Conservation (phyloP, 2,797 vertebrate species). For the Sorex maritimensis region DNA sequence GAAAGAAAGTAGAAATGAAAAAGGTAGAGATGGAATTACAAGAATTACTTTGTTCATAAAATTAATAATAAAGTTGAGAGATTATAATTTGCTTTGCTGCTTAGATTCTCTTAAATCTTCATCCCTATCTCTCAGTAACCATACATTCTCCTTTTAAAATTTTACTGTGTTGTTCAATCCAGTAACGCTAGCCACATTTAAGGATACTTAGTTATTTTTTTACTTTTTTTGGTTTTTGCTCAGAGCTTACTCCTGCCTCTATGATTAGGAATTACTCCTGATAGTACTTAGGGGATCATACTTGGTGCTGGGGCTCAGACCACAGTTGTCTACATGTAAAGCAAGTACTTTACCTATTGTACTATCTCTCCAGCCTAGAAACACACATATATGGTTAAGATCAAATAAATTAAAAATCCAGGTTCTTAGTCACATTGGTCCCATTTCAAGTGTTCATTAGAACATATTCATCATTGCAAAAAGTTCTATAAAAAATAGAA, state of each 20-base stretch:
- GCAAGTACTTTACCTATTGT: too few relatives aligned
- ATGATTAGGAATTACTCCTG: too few relatives aligned
- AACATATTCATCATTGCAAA: not conserved
- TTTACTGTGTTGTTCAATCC: not conserved
- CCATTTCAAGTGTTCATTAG: conserved; percentile 23
- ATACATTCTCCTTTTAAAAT: conserved; percentile 57
- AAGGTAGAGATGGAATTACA: too few relatives aligned
- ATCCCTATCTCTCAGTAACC: conserved; percentile 28
- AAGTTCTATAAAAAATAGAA: not conserved
- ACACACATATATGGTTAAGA: not conserved
- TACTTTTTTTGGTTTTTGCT: too few relatives aligned
- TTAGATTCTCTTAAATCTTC: not conserved
- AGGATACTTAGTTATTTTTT: not conserved
- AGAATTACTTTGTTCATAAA: too few relatives aligned
- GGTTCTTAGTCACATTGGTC: not conserved
- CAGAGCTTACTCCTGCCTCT: too few relatives aligned
- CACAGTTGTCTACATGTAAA: too few relatives aligned
- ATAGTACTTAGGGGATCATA: too few relatives aligned
- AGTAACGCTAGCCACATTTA: conserved; percentile 6
- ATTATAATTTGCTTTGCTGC: conserved; percentile 2
- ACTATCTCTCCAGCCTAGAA: not conserved
- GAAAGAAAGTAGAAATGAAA: not conserved
- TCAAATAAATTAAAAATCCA: conserved; percentile 45
- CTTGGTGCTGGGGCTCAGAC: too few relatives aligned
- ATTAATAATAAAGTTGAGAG: conserved; percentile 28